Conservation (phyloP, 2,797 vertebrate genomes). For the Macropodus opercularis region DNA sequence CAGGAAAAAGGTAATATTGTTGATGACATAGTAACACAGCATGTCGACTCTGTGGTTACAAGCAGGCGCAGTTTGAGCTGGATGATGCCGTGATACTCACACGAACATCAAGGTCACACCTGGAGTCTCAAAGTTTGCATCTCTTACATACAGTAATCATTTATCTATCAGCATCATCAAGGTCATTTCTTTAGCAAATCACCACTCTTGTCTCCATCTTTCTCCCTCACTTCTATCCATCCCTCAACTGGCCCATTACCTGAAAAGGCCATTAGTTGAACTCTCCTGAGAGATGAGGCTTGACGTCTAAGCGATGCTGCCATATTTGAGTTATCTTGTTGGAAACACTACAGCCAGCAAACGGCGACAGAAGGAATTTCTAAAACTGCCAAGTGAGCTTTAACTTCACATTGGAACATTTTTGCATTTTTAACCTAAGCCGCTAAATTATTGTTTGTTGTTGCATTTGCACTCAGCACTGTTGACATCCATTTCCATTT, state of each 20-base stretch:
- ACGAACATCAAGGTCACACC: slow-evolving; percentile 25
- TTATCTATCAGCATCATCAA: slow-evolving; percentile 33
- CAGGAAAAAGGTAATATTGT: no score
- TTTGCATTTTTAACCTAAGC: slow-evolving; percentile 1
- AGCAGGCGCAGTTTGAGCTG: slow-evolving; percentile 2
- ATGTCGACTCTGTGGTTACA: no score
- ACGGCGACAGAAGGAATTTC: background rate
- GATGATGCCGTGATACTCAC: slow-evolving; percentile 6
- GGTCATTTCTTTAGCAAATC: slow-evolving; percentile 51
- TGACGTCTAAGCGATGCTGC: slow-evolving; percentile 55
- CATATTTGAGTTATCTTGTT: slow-evolving; percentile 37
- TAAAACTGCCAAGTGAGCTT: slow-evolving; percentile 7
- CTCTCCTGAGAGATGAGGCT: slow-evolving; percentile 59
- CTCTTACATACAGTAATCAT: slow-evolving; percentile 19
- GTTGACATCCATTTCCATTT: slow-evolving; percentile 37
- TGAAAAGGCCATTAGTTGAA: slow-evolving; percentile 61
- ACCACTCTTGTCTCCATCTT: slow-evolving; percentile 16
- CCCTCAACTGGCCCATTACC: slow-evolving; percentile 63
- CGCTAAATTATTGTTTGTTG: no score
- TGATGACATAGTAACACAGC: no score
- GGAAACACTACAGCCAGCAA: slow-evolving; percentile 2
- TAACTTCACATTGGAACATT: background rate
- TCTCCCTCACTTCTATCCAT: slow-evolving; percentile 35
- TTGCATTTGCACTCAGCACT: slow-evolving; percentile 18
- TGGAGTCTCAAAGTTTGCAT: slow-evolving; percentile 23